Conservation (phyloP, 2,113 vertebrate species). For the Dasyurus viverrinus region DNA sequence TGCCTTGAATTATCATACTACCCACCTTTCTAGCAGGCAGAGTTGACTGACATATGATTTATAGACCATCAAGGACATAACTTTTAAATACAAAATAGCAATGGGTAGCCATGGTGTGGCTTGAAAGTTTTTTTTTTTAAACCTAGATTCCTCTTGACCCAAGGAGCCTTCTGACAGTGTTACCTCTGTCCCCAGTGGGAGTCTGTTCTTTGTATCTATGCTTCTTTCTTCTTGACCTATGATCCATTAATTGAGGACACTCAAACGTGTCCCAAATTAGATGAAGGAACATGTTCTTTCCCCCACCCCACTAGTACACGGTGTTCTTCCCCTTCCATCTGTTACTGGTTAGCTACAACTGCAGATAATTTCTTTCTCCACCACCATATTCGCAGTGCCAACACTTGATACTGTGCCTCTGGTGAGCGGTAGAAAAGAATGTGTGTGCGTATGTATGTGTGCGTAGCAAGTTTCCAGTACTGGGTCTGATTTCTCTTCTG, state of each 20-base stretch:
- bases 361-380: conserved; percentile 2
- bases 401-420: conserved; percentile 2
- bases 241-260: not conserved
- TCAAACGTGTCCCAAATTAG: not conserved
- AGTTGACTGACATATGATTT: not conserved
- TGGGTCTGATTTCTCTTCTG: not conserved
- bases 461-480: not conserved
- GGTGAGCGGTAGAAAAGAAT: not conserved
- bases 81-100: not conserved
- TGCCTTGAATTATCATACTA: not conserved
- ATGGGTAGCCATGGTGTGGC: not conserved
- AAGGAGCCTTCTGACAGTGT: not conserved
- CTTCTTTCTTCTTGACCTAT: not conserved
- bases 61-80: not conserved
- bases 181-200: not conserved
- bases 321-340: conserved; percentile 25
- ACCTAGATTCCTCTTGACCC: not conserved
- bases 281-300: not conserved
- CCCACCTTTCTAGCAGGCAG: not conserved
- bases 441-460: not conserved
- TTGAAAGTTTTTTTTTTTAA: not conserved
- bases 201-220: not conserved
- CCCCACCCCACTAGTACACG: not conserved
- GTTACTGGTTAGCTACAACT: conserved; percentile 11
- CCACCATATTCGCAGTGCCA: not conserved